These are phyloP conservation scores for Gasteruption jaculator DNA, from an alignment of 2,888 invertebrate species.

Conservation along the genomic window DNA sequence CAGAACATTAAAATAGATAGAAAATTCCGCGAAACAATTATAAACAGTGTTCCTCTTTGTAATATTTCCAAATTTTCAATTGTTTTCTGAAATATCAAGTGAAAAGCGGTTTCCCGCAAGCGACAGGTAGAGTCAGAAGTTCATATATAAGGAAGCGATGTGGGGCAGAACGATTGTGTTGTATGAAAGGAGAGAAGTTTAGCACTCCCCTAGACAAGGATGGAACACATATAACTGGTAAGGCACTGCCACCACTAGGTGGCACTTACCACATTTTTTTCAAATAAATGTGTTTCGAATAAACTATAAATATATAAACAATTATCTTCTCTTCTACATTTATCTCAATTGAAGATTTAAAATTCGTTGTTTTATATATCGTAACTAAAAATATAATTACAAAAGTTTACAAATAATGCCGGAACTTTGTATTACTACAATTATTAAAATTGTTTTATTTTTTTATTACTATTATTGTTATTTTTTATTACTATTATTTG, in stretches of 20 bases:
- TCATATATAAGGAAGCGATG: constrained; percentile 37
- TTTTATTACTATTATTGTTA: no score
- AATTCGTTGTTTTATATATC: no score
- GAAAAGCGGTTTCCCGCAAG: constrained; percentile 38
- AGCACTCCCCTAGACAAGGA: constrained; percentile 92
- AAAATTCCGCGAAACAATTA: no score
- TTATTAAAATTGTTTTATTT: no score
- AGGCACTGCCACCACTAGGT: constrained; percentile 39
- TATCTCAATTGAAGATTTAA: background rate
- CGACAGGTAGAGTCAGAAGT: constrained; percentile 3
- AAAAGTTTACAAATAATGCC: no score
- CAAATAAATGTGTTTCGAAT: constrained; percentile 10
- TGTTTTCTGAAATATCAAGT: no score
- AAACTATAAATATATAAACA: constrained; percentile 2
- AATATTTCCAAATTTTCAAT: no score
- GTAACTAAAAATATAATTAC: no score
- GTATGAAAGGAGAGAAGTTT: constrained; percentile 98
- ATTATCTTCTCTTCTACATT: constrained; percentile 2
- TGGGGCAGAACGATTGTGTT: constrained; percentile 59
- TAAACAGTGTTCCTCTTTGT: no score
- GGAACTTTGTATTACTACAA: no score
- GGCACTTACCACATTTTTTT: constrained; percentile 42
- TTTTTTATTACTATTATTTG: no score
- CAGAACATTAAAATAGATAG: no score
- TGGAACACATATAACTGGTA: constrained; percentile 50